Conservation (phyloP, 2,888 invertebrate species). For the Drosophila phalerata region DNA sequence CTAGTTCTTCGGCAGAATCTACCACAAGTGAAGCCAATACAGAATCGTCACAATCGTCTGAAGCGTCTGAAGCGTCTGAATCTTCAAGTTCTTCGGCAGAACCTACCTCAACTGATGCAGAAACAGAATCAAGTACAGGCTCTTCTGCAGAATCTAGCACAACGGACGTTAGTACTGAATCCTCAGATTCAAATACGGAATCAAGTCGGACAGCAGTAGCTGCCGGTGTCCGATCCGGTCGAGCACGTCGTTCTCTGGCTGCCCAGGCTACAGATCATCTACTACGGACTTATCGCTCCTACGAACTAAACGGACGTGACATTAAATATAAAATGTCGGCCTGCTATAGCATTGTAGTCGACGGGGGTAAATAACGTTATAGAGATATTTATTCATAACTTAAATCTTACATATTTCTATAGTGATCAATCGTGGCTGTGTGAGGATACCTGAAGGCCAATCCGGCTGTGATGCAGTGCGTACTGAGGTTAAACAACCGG, state of each 20-base stretch:
- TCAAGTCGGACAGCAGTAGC: neutral
- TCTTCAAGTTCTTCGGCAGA: too few relatives aligned
- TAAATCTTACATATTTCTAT: neutral
- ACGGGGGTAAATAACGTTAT: conserved; percentile 39
- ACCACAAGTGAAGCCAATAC: neutral
- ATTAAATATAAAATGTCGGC: conserved; percentile 34
- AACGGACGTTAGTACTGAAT: neutral
- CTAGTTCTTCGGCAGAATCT: neutral
- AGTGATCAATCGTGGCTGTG: conserved; percentile 70
- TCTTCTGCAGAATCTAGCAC: neutral
- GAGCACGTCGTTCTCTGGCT: conserved; percentile 48
- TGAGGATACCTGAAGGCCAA: conserved; percentile 46
- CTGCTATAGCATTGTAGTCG: conserved; percentile 69
- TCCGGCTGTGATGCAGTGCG: conserved; percentile 57
- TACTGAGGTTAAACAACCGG: neutral
- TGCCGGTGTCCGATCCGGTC: conserved; percentile 9
- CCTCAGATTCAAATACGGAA: neutral
- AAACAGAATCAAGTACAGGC: too few relatives aligned
- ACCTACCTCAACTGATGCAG: neutral
- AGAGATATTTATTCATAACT: neutral
- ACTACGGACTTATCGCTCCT: conserved; percentile 68
- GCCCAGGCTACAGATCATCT: conserved; percentile 62
- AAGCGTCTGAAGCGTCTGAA: too few relatives aligned
- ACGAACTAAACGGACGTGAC: conserved; percentile 41
- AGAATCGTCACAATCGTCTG: conserved; percentile 7